phyloP scores from a whole-genome alignment of 2,113 vertebrate genomes.

The Passer domesticus region DNA sequence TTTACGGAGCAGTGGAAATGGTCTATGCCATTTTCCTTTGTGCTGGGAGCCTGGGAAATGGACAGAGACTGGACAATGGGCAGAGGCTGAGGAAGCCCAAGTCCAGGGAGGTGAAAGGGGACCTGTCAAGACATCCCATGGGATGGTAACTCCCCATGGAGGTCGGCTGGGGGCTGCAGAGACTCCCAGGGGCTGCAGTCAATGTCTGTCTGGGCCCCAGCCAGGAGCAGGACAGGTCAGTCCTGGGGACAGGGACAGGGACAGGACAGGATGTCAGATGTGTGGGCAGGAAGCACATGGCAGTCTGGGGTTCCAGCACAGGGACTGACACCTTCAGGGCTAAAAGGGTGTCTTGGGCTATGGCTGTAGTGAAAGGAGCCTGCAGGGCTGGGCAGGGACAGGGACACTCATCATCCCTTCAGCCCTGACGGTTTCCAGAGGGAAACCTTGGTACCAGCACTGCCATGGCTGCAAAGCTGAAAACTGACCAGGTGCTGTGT shows the following conservation, averaged over 20 bases:
- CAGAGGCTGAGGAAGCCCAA: neutral
- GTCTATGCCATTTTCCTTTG: accelerated
- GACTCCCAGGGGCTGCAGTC: neutral
- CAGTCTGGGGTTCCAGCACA: neutral
- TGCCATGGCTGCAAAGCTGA: neutral
- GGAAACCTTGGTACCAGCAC: neutral
- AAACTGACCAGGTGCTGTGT: accelerated
- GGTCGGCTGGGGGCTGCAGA: neutral
- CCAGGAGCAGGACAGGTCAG: neutral
- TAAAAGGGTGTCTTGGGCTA: neutral
- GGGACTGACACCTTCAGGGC: neutral
- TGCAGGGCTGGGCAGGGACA: accelerated
- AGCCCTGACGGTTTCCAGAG: no score
- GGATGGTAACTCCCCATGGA: neutral
- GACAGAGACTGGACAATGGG: neutral
- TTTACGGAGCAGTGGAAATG: accelerated
- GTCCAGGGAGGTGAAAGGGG: neutral
- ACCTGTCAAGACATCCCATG: accelerated
- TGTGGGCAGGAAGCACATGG: no score
- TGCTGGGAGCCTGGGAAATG: accelerated
- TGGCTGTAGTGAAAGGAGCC: accelerated
- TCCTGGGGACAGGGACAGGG: no score
- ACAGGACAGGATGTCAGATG: accelerated
- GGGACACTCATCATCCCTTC: neutral
- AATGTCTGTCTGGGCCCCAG: neutral